Conservation (phyloP, 2,113 vertebrate genomes). For the Cygnus atratus region DNA sequence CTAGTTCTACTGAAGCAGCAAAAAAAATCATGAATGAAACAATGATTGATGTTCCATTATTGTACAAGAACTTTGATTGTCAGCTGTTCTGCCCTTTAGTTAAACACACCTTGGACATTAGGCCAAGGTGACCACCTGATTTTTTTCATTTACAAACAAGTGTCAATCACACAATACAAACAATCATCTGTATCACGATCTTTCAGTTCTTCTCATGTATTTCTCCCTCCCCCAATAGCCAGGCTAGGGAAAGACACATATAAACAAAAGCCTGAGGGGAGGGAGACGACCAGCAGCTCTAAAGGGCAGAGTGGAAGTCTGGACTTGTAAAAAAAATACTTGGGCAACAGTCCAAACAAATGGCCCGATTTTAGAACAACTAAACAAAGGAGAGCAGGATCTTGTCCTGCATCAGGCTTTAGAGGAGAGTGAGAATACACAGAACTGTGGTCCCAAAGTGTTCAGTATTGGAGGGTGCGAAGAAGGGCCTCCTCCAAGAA, state of each 20-base stretch:
- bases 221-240: neutral
- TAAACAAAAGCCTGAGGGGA: neutral
- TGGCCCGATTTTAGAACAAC: neutral
- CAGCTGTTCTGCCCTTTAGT: neutral
- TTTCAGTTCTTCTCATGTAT: neutral
- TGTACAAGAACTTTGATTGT: neutral
- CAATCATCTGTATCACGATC: neutral
- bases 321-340: constrained; percentile 40
- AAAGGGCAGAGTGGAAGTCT: constrained; percentile 35
- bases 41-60: neutral
- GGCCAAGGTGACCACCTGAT: neutral
- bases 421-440: constrained; percentile 6
- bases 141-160: neutral
- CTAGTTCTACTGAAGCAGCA: neutral
- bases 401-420: neutral
- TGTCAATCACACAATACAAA: neutral
- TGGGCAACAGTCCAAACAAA: constrained; percentile 15
- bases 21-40: neutral
- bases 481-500: neutral
- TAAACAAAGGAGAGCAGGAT: constrained; percentile 19
- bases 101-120: neutral
- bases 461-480: neutral
- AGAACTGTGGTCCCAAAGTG: neutral
- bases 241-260: neutral
- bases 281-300: neutral